A percentile compares a stretch with the other conserved stretches of the same genome.
phyloP scores from a whole-genome alignment of 1,140 invertebrate species.

The Trichomalopsis sarcophagae region DNA sequence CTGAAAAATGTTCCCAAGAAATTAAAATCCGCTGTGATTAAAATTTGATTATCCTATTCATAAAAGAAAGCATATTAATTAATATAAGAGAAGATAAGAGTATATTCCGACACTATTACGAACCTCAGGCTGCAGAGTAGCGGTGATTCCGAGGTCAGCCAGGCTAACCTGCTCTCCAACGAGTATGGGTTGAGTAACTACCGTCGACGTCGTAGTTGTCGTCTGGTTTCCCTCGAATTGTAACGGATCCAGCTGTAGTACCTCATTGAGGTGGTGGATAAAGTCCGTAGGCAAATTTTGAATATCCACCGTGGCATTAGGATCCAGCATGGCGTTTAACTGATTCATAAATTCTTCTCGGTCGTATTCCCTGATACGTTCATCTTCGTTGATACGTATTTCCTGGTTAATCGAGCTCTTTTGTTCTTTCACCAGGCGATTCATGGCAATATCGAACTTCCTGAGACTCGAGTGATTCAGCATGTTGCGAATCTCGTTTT shows the following conservation, averaged over 20 bases:
- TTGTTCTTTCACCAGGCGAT: slow-evolving; percentile 71
- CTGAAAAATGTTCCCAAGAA: no score
- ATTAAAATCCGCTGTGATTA: no score
- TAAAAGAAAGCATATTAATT: no score
- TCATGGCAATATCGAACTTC: slow-evolving; percentile 73
- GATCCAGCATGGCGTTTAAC: slow-evolving; percentile 70
- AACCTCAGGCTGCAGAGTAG: slow-evolving; percentile 21
- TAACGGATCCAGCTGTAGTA: slow-evolving; percentile 68
- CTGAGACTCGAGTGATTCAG: slow-evolving; percentile 71
- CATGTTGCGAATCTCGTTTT: slow-evolving; percentile 73
- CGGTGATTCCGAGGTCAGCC: not conserved
- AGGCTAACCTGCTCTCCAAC: not conserved
- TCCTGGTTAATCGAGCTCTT: slow-evolving; percentile 64
- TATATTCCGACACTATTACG: not conserved
- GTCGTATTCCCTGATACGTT: slow-evolving; percentile 67
- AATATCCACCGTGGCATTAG: slow-evolving; percentile 67
- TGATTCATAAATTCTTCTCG: slow-evolving; percentile 72
- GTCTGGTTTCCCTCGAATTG: slow-evolving; percentile 24
- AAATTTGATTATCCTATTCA: no score
- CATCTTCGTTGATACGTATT: slow-evolving; percentile 67
- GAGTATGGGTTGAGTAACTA: not conserved
- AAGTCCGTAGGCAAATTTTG: slow-evolving; percentile 70
- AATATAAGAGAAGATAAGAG: no score
- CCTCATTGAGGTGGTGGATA: slow-evolving; percentile 70
- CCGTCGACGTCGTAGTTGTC: slow-evolving; percentile 25